Base-by-base conservation (phyloP, 2,113 vertebrate species). In the Sinocyclocheilus rhinocerous region DNA sequence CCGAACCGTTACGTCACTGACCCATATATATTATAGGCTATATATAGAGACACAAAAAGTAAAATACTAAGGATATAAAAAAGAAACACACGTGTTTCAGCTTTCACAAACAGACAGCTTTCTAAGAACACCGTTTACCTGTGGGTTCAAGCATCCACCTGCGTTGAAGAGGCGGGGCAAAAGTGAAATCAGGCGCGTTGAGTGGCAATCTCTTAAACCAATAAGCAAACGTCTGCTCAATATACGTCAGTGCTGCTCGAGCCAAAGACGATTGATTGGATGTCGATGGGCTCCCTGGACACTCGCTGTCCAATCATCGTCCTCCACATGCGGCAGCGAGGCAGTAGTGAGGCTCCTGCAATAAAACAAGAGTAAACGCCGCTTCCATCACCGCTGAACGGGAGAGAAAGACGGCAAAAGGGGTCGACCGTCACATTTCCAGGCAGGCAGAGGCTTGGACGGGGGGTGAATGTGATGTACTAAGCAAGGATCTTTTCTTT, bases 251-350 rank as follows among this genome's bases (percentile, higher is more conserved):
- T 13, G 65, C 65, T 20, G 2, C 16, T 11, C 29, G 12, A 57
- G 26, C 80, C 80, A 42, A 11, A 18, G 81, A 24, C 22, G 26
- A 42, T 83, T 55, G 81, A 70, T 57, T 83, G 81, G 81, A 70
- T 52, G 45, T 72, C 33, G 48, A 55, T 13, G 90, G 89, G 78
- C 82, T 90, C 89, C 86, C 90, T 91, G 91, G 90, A 90, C 90
- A 85, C 84, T 24, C 86, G 48, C 91, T 91, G 88, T 93, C 97
- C 97, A 97, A 97, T 98, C 92, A 94, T 89, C 91, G 89, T 85
- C 91, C 93, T 97, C 96, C 96, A 96, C 96, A 96, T 96, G 95
- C 96, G 91, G 87, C 78, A 91, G 94, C 93, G 95, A 93, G 95
- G 95, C 94, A 94, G 95, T 93, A 91, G 93, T 84, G 92, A 94